Percentiles rank a stretch among this genome's conserved stretches.
These are phyloP conservation scores for Poecilia picta DNA, from an alignment of 2,797 vertebrate species.

Conservation along the genomic window DNA sequence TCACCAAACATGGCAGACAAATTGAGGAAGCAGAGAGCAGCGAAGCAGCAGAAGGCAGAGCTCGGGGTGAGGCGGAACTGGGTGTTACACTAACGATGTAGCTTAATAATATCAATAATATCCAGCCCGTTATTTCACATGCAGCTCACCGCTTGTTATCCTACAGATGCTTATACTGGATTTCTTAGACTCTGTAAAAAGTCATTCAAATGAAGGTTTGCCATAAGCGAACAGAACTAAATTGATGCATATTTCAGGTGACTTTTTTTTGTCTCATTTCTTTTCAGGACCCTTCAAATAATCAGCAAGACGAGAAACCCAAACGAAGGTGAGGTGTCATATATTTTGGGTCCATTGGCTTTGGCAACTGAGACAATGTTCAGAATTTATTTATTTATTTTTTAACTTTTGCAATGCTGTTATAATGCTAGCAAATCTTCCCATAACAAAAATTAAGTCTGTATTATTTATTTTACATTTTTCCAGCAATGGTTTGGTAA, in stretches of 20 bases:
- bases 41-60: neutral
- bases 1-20: neutral
- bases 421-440: neutral
- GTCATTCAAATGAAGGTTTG: neutral
- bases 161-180: neutral
- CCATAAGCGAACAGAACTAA: neutral
- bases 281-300: constrained; percentile 3
- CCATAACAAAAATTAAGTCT: neutral
- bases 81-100: neutral
- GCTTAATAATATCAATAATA: neutral
- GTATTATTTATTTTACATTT: neutral
- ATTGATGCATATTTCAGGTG: neutral
- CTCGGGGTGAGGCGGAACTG: neutral
- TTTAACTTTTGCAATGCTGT: neutral
- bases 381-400: neutral
- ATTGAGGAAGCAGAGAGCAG: neutral
- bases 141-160: neutral
- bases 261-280: neutral
- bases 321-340: neutral
- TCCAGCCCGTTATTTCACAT: neutral
- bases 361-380: neutral
- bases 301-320: neutral
- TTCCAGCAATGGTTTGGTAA: neutral
- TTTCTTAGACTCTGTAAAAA: neutral
- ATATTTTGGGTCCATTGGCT: neutral